These are phyloP conservation scores for Apamea crenata DNA, from an alignment of 2,888 invertebrate genomes.

Conservation along the genomic window DNA sequence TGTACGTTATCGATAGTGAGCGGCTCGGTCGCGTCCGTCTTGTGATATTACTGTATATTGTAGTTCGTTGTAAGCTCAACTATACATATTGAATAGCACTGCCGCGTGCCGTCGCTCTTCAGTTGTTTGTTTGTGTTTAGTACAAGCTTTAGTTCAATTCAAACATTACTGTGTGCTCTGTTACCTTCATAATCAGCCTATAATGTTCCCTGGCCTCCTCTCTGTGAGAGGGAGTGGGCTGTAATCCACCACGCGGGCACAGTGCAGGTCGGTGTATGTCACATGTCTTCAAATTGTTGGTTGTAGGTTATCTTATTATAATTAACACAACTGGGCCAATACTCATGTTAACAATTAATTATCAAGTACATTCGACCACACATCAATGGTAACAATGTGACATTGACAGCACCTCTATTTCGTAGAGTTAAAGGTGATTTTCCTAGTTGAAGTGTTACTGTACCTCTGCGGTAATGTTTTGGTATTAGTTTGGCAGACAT, in stretches of 20 bases:
- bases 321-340: background rate
- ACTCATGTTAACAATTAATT: background rate
- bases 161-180: background rate
- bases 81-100: background rate
- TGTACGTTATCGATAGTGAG: conserved; percentile 8
- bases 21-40: conserved; percentile 26
- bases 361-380: background rate
- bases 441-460: background rate
- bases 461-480: background rate
- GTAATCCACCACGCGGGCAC: background rate
- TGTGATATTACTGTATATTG: conserved; percentile 39
- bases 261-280: too few relatives aligned
- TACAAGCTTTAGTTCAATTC: background rate
- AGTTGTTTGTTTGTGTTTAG: background rate
- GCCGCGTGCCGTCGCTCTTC: background rate
- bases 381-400: background rate
- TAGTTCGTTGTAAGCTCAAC: background rate
- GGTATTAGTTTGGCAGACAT: background rate
- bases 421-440: background rate
- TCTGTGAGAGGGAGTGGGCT: background rate
- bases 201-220: background rate
- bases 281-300: background rate
- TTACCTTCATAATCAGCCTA: background rate
- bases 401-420: background rate
- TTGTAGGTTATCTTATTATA: background rate